Evolutionary conservation across 1,140 invertebrate genomes (phyloP).

Genomic region (Antheraea mylitta): DNA sequence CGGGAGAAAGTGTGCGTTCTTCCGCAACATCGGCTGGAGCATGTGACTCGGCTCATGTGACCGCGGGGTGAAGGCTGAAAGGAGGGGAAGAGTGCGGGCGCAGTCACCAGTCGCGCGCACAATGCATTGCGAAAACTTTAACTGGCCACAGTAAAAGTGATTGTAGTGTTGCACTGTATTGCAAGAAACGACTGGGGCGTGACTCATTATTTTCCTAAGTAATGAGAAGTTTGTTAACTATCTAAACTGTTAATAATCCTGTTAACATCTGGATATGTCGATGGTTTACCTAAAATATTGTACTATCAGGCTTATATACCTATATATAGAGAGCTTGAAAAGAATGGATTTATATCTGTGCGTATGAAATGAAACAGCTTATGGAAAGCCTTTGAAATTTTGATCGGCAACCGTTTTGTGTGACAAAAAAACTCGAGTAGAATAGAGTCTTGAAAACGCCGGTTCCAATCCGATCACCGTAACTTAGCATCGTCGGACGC

Average conservation of each 20-base stretch:
- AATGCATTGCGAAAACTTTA: slow-evolving; percentile 33
- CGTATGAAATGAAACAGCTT: too few species aligned
- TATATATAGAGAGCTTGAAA: too few species aligned
- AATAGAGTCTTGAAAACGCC: too few species aligned
- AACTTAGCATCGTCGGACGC: too few species aligned
- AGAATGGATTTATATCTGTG: too few species aligned
- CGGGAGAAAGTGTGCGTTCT: slow-evolving; percentile 48
- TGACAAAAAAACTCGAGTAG: too few species aligned
- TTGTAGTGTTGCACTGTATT: not conserved
- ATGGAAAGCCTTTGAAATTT: too few species aligned
- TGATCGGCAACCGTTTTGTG: too few species aligned
- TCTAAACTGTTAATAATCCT: not conserved
- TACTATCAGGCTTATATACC: too few species aligned
- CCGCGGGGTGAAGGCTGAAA: slow-evolving; percentile 21
- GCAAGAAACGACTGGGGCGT: not conserved
- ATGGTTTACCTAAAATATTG: not conserved
- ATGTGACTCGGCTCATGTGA: slow-evolving; percentile 59
- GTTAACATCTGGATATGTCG: not conserved
- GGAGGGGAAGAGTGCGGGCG: not conserved
- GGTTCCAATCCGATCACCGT: too few species aligned
- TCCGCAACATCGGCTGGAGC: slow-evolving; percentile 40
- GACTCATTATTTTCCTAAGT: not conserved
- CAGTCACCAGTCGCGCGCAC: slow-evolving; percentile 15
- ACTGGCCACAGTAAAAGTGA: slow-evolving; percentile 5
- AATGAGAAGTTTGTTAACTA: not conserved